A percentile compares a stretch with the other conserved stretches of the same genome.
Conservation (phyloP, 2,113 vertebrate species). For the Tautogolabrus adspersus region DNA sequence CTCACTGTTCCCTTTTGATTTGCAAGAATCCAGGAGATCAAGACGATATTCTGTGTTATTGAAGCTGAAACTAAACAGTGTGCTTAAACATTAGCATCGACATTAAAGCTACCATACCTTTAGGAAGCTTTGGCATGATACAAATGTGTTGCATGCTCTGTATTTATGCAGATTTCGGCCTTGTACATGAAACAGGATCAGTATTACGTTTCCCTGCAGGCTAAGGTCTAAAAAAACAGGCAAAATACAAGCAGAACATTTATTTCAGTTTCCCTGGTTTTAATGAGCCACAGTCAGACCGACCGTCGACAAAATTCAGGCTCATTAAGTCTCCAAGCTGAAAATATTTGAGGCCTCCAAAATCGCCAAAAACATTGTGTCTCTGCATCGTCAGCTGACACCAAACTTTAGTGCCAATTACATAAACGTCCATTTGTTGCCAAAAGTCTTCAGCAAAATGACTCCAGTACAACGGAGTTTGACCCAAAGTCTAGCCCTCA, state of each 20-base stretch:
- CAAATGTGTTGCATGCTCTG: too few relatives aligned
- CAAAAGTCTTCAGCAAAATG: constrained; percentile 1
- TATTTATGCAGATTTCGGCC: too few relatives aligned
- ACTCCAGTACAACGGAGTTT: not conserved
- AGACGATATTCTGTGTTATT: not conserved
- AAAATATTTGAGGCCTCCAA: constrained; percentile 20
- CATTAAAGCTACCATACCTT: too few relatives aligned
- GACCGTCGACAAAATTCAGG: not conserved
- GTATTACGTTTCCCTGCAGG: too few relatives aligned
- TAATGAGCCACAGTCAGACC: not conserved
- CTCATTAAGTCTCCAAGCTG: constrained; percentile 20
- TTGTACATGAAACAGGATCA: too few relatives aligned
- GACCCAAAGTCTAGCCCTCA: constrained; percentile 18
- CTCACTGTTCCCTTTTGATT: not conserved
- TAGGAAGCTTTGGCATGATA: too few relatives aligned
- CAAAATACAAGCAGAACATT: too few relatives aligned
- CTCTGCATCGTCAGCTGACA: constrained; percentile 31
- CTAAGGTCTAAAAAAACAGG: too few relatives aligned
- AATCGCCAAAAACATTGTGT: constrained; percentile 32
- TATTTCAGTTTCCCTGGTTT: not conserved
- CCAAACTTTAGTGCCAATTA: constrained; percentile 21
- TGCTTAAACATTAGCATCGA: too few relatives aligned
- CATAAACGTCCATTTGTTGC: constrained; percentile 50
- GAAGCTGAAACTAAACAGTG: too few relatives aligned
- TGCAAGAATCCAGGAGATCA: not conserved